Percentiles rank a stretch among this genome's conserved stretches.
Evolutionary conservation across 2,888 invertebrate genomes (phyloP).

Genomic region (Pristionchus maxplancki): DNA sequence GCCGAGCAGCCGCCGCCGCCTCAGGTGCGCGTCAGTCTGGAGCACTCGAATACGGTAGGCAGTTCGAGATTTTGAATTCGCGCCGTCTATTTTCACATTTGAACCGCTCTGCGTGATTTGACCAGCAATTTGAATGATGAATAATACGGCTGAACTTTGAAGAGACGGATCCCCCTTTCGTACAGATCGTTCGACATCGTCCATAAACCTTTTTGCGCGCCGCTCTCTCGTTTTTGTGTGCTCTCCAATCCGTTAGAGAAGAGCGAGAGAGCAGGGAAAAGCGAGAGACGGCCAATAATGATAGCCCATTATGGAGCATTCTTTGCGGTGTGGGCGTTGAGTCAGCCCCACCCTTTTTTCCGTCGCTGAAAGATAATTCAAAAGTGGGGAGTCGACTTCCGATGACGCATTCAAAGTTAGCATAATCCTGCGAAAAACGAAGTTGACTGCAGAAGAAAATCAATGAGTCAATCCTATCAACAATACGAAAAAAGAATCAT

Average conservation of each 20-base stretch:
- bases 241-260: neutral
- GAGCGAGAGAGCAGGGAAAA: neutral
- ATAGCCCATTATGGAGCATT: slow-evolving; percentile 21
- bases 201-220: slow-evolving; percentile 24
- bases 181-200: neutral
- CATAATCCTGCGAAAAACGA: slow-evolving; percentile 3
- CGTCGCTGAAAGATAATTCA: neutral
- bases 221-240: slow-evolving; percentile 20
- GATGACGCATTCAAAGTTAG: neutral
- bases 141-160: neutral
- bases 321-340: slow-evolving; percentile 10
- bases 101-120: neutral
- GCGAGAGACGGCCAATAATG: slow-evolving; percentile 31
- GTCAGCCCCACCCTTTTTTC: neutral
- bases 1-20: slow-evolving; percentile 33
- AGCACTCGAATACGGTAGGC: slow-evolving; percentile 48
- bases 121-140: neutral
- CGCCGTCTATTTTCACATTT: neutral
- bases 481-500: no score
- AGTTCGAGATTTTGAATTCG: neutral
- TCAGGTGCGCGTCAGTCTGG: slow-evolving; percentile 41
- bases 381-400: neutral
- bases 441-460: neutral
- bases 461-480: slow-evolving; percentile 16
- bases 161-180: neutral